These are phyloP conservation scores for Pammene fasciana DNA, from an alignment of 2,888 invertebrate species.

Conservation along the genomic window DNA sequence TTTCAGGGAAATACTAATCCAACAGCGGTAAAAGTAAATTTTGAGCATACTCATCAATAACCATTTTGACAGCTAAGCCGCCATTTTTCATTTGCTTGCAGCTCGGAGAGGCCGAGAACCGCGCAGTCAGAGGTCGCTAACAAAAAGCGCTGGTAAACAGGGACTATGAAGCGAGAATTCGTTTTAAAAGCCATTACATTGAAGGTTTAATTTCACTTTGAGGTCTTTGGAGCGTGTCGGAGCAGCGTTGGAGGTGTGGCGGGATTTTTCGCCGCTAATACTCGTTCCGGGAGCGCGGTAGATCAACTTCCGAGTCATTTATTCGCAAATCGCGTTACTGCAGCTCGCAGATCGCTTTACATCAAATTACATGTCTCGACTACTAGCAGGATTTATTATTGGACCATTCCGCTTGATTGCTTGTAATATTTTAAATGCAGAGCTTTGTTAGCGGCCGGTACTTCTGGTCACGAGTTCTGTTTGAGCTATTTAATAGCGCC, in stretches of 20 bases:
- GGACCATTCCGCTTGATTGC: conserved; percentile 31
- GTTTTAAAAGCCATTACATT: conserved; percentile 66
- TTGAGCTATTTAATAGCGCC: conserved; percentile 5
- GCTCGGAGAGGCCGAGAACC: conserved; percentile 66
- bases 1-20: conserved; percentile 58
- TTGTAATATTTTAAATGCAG: conserved; percentile 23
- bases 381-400: conserved; percentile 37
- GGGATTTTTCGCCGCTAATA: conserved; percentile 64
- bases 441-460: conserved; percentile 26
- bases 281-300: conserved; percentile 59
- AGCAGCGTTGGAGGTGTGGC: conserved; percentile 68
- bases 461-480: conserved; percentile 21
- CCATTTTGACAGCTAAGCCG: conserved; percentile 75
- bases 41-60: conserved; percentile 75
- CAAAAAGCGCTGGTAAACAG: conserved; percentile 67
- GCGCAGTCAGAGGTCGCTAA: conserved; percentile 68
- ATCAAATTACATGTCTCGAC: conserved; percentile 63
- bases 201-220: conserved; percentile 64
- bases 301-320: conserved; percentile 81
- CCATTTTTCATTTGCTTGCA: conserved; percentile 74
- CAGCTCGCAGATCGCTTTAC: conserved; percentile 76
- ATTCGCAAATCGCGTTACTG: conserved; percentile 81
- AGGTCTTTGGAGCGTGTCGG: conserved; percentile 59
- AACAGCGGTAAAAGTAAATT: conserved; percentile 72
- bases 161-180: conserved; percentile 60